phyloP scores from a whole-genome alignment of 2,888 invertebrate species.

The Plebejus melissa region DNA sequence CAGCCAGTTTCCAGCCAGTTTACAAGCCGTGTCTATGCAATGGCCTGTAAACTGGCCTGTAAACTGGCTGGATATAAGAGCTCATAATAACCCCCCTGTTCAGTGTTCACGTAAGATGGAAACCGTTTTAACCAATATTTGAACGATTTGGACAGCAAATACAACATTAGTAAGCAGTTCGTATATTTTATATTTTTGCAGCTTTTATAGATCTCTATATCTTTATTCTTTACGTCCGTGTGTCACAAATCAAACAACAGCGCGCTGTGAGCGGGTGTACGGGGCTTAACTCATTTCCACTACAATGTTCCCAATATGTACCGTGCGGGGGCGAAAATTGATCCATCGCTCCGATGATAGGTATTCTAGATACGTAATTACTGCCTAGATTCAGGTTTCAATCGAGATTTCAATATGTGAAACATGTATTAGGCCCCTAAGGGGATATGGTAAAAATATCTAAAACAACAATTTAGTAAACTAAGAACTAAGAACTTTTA shows the following conservation, averaged over 20 bases:
- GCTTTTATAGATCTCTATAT: neutral
- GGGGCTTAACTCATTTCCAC: conserved; percentile 74
- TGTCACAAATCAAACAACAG: conserved; percentile 48
- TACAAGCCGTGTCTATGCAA: no score
- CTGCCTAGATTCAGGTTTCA: neutral
- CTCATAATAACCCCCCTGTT: no score
- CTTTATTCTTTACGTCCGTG: conserved; percentile 38
- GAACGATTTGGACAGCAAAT: neutral
- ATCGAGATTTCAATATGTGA: neutral
- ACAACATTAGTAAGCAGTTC: neutral
- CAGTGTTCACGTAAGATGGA: no score
- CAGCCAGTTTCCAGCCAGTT: no score
- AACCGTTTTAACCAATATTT: no score
- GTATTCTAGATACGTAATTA: conserved; percentile 42
- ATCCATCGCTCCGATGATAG: conserved; percentile 50
- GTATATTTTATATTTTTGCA: no score
- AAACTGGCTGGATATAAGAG: no score
- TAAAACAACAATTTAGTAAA: no score
- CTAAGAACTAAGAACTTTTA: no score
- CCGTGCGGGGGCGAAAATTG: conserved; percentile 58
- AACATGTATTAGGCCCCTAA: neutral
- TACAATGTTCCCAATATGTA: conserved; percentile 64
- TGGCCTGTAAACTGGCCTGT: no score
- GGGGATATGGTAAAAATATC: no score
- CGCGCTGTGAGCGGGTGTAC: conserved; percentile 59